Conservation (phyloP, 1,140 invertebrate species). For the Frieseomelitta varia region DNA sequence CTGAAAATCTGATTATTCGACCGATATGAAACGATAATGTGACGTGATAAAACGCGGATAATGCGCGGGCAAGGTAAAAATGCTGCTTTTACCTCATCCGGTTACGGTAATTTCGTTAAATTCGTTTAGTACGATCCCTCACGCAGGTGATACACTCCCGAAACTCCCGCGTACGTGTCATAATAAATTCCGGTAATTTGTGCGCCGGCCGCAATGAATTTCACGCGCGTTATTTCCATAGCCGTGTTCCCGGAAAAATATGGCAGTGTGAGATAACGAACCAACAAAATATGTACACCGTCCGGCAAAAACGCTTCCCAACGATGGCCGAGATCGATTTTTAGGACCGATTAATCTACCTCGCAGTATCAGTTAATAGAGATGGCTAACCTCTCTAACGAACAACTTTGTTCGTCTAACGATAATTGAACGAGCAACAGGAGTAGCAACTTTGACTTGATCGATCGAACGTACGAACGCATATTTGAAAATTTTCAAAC, state of each 20-base stretch:
- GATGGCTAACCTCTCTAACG: too few relatives aligned
- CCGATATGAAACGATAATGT: background rate
- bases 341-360: background rate
- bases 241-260: slow-evolving; percentile 17
- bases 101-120: slow-evolving; percentile 19
- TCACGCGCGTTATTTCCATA: slow-evolving; percentile 35
- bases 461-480: too few relatives aligned
- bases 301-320: background rate
- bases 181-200: slow-evolving; percentile 43
- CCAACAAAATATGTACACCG: slow-evolving; percentile 16
- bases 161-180: slow-evolving; percentile 11
- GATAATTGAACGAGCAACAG: too few relatives aligned
- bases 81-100: background rate
- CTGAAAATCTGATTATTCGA: background rate
- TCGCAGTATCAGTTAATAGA: background rate
- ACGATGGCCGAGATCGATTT: background rate
- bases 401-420: background rate
- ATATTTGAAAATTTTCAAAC: too few relatives aligned
- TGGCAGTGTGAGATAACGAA: slow-evolving; percentile 20
- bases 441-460: too few relatives aligned
- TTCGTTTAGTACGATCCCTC: background rate
- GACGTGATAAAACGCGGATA: background rate
- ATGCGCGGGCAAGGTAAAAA: background rate
- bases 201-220: slow-evolving; percentile 37
- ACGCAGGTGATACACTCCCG: background rate